Evolutionary conservation across 1,140 invertebrate species (phyloP).

Genomic region (Apis dorsata): DNA sequence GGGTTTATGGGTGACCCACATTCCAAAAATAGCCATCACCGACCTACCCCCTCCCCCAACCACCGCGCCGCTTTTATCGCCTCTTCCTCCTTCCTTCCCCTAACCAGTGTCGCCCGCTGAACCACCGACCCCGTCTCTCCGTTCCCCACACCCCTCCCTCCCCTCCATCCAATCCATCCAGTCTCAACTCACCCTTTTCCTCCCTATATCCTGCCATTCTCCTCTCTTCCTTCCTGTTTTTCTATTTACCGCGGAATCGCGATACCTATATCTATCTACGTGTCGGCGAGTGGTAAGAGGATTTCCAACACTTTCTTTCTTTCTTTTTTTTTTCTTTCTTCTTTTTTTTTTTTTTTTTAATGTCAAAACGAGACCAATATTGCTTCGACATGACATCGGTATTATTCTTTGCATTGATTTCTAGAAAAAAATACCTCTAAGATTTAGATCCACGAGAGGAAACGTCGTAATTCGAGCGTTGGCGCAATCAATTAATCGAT

Average conservation of each 20-base stretch:
- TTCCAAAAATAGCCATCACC: slow-evolving; percentile 73
- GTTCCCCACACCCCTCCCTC: neutral
- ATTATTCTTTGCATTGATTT: too few relatives aligned
- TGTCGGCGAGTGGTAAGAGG: neutral
- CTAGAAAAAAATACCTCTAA: too few relatives aligned
- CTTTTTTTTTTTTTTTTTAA: neutral
- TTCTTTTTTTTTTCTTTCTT: too few relatives aligned
- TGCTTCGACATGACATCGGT: too few relatives aligned
- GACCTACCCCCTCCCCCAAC: slow-evolving; percentile 51
- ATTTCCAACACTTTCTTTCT: neutral
- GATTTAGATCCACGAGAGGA: too few relatives aligned
- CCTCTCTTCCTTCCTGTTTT: slow-evolving; percentile 1
- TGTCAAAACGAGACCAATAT: too few relatives aligned
- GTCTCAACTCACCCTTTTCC: slow-evolving; percentile 43
- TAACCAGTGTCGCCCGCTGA: slow-evolving; percentile 20
- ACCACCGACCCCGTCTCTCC: slow-evolving; percentile 16
- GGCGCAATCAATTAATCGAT: neutral
- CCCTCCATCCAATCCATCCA: neutral
- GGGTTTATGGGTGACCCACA: slow-evolving; percentile 75
- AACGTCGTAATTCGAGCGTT: too few relatives aligned
- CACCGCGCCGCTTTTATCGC: slow-evolving; percentile 46
- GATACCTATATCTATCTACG: neutral
- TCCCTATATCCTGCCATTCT: neutral
- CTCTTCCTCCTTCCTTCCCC: slow-evolving; percentile 32
- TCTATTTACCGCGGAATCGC: neutral